These are phyloP conservation scores for Amphiprion ocellaris DNA, from an alignment of 2,113 vertebrate genomes.

Conservation along the genomic window DNA sequence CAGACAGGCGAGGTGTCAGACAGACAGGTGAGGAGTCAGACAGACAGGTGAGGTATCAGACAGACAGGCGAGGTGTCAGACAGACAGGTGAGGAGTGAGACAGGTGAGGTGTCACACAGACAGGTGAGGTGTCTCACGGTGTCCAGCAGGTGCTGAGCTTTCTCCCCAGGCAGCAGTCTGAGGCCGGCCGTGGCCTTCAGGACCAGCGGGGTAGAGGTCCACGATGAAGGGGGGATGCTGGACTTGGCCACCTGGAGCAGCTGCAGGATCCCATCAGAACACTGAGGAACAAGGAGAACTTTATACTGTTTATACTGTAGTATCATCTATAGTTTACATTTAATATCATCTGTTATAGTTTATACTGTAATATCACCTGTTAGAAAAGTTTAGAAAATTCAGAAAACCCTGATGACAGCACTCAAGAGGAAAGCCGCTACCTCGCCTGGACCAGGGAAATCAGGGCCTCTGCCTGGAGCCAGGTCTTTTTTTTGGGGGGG, in stretches of 20 bases:
- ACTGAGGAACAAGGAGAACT: conserved; percentile 75
- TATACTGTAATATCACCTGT: too few relatives aligned
- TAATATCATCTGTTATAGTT: too few relatives aligned
- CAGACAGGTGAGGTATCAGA: neutral
- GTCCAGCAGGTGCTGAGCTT: conserved; percentile 90
- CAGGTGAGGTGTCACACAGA: neutral
- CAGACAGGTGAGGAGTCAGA: too few relatives aligned
- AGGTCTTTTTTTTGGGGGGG: too few relatives aligned
- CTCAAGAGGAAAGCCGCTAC: too few relatives aligned
- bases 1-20: too few relatives aligned
- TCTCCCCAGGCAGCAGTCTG: conserved; percentile 90
- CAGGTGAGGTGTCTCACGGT: conserved; percentile 70
- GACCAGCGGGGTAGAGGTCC: conserved; percentile 90
- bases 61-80: neutral
- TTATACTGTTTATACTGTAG: neutral
- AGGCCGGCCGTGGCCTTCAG: conserved; percentile 95
- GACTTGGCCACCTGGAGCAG: conserved; percentile 89
- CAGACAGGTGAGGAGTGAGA: neutral
- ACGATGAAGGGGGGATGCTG: conserved; percentile 85
- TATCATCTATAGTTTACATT: too few relatives aligned
- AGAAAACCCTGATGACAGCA: too few relatives aligned
- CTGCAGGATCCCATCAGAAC: conserved; percentile 86
- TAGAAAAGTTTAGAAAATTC: too few relatives aligned
- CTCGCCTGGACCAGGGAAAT: too few relatives aligned
- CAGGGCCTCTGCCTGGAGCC: too few relatives aligned